phyloP scores from a whole-genome alignment of 2,888 invertebrate species.

The Andricus curvator region DNA sequence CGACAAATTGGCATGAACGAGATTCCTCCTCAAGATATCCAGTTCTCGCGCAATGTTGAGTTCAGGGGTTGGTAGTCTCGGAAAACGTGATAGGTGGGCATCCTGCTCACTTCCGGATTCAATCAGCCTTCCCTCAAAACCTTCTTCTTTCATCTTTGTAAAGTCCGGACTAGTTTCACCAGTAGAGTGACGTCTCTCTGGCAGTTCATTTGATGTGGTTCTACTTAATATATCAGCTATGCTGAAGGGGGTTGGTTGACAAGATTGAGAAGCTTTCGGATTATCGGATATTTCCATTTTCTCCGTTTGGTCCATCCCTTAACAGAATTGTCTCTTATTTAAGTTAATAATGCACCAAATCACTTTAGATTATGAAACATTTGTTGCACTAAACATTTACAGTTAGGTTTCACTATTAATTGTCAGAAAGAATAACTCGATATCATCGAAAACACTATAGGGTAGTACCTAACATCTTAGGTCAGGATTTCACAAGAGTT shows the following conservation, averaged over 20 bases:
- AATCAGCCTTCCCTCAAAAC: constrained; percentile 43
- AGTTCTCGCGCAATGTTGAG: constrained; percentile 70
- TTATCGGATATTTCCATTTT: constrained; percentile 64
- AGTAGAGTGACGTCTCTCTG: constrained; percentile 57
- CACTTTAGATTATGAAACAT: constrained; percentile 57
- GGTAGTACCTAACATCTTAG: not conserved
- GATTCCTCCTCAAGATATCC: constrained; percentile 71
- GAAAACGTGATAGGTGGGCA: constrained; percentile 53
- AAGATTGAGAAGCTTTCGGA: constrained; percentile 65
- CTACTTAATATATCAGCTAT: constrained; percentile 75
- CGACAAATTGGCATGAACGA: constrained; percentile 70
- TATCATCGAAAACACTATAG: not conserved
- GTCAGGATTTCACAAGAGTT: not conserved
- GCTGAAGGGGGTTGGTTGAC: constrained; percentile 74
- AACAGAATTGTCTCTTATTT: not conserved
- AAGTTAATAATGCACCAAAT: constrained; percentile 3
- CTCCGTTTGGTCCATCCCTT: constrained; percentile 63
- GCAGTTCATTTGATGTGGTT: constrained; percentile 53
- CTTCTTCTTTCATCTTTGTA: constrained; percentile 27
- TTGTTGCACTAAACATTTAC: not conserved
- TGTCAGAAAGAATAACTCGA: not conserved
- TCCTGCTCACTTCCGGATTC: constrained; percentile 47
- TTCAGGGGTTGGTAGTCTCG: constrained; percentile 67
- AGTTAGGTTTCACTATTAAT: not conserved
- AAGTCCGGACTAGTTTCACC: constrained; percentile 44